Evolutionary conservation across 2,113 vertebrate genomes (phyloP).

Genomic region (Psophia crepitans): DNA sequence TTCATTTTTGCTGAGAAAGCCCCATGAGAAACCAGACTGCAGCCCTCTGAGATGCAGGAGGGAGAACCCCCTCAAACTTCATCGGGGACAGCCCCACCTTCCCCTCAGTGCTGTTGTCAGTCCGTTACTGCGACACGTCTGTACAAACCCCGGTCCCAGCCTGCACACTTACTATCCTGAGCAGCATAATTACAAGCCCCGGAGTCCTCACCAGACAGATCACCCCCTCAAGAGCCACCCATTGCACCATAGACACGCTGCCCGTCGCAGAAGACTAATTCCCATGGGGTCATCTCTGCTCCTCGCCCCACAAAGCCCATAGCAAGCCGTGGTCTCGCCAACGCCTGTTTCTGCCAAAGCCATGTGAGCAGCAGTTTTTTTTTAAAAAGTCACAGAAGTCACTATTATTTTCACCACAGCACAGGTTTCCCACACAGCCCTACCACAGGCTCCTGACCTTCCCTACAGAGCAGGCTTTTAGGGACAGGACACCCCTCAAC

Average conservation of each 20-base stretch:
- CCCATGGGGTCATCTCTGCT: not conserved
- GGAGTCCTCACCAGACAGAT: not conserved
- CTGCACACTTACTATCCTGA: not conserved
- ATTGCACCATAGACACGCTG: not conserved
- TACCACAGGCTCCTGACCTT: not conserved
- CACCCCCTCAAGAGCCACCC: too few relatives aligned
- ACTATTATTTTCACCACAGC: not conserved
- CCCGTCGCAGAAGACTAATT: not conserved
- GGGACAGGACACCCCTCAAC: not conserved
- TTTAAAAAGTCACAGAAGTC: not conserved
- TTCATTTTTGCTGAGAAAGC: not conserved
- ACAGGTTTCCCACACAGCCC: not conserved
- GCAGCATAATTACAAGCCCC: not conserved
- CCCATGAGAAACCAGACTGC: not conserved
- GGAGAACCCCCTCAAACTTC: not conserved
- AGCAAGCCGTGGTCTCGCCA: not conserved
- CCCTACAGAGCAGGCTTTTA: not conserved
- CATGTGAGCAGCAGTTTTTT: too few relatives aligned
- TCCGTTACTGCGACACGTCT: rapidly evolving
- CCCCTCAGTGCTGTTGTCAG: not conserved
- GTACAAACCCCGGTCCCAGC: not conserved
- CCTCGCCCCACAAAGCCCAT: not conserved
- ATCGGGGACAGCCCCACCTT: not conserved
- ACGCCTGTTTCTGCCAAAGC: not conserved
- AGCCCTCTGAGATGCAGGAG: not conserved